Base-by-base conservation (phyloP, 2,888 invertebrate species). In the Eucera pruinosa region DNA sequence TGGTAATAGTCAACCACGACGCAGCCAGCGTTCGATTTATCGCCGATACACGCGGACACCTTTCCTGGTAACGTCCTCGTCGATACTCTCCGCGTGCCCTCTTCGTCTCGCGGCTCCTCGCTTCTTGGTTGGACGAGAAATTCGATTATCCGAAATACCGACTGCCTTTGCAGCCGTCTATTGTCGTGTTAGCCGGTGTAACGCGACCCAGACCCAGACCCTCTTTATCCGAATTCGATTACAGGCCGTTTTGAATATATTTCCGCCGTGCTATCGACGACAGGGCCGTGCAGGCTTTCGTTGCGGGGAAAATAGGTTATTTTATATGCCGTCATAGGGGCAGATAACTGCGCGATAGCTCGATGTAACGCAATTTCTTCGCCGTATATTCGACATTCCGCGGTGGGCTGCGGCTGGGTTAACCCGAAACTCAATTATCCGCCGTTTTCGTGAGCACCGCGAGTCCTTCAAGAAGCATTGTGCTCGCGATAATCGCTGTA, bases 11-110 rank as follows among this genome's bases (percentile, higher is more conserved):
- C 64, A 50, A 11, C 27, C 15, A 15, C 60, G 27, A n/a, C 20
- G 45, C 1, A 3, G 33, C 13, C 13, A 30, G 47, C 41, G 48
- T n/a, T 50, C 75, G 45, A 65, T 69, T 74, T 68, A 65, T 65
- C 65, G 57, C 15, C 75, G 67, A 74, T 74, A 76, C 60, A 76
- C 15, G 61, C 27, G 50, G 74, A n/a, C 36, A 20, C 48, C 33
- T 7, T 33, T 39, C 11, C 27, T 45, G n/a, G 25, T 15, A 43
- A 9, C 25, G 7, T 48, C 5, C 36, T 20, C 15, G 13, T 18
- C 43, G 58, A 61, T 72, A 54, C 45, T 62, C 55, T 47, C 41
- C 47, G 27, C 15, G 23, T 23, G 18, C 18, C 36, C 27, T 48
- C 62, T 11, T n/a, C 27, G 15, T 20, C 39, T 39, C 55, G 13